Evolutionary conservation across 2,888 invertebrate species (phyloP).

Genomic region (Pristionchus fissidentatus): DNA sequence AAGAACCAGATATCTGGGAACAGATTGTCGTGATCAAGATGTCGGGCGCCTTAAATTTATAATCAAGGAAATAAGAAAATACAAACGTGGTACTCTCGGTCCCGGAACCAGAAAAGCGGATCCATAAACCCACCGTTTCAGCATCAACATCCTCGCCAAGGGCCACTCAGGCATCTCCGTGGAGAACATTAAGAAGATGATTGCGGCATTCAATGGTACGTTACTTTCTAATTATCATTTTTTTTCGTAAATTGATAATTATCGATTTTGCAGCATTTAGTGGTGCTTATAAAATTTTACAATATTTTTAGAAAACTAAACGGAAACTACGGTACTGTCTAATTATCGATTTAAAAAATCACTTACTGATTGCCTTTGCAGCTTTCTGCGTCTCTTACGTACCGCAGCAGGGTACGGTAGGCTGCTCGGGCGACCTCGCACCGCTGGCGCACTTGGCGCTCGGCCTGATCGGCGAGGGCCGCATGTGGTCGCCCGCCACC

Average conservation of each 20-base stretch:
- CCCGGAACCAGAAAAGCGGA: no score
- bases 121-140: neutral
- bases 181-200: conserved; percentile 80
- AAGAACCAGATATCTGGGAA: no score
- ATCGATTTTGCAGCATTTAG: no score
- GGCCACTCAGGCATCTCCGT: conserved; percentile 82
- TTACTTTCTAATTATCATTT: neutral
- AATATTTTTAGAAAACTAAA: neutral
- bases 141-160: conserved; percentile 83
- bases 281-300: neutral
- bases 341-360: neutral
- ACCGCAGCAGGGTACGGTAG: conserved; percentile 83
- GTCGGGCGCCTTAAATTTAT: no score
- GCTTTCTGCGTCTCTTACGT: conserved; percentile 82
- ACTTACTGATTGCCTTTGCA: conserved; percentile 70
- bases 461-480: conserved; percentile 82
- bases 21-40: no score
- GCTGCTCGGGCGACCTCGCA: conserved; percentile 83
- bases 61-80: no score
- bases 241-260: no score
- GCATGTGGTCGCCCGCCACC: conserved; percentile 67
- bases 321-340: no score
- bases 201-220: conserved; percentile 82
- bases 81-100: neutral
- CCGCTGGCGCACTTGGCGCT: conserved; percentile 82